A percentile compares a stretch with the other conserved stretches of the same genome.
phyloP scores from a whole-genome alignment of 30 jellyfish, hydroid and myxozoan genomes.

The Sanderia malayensis region DNA sequence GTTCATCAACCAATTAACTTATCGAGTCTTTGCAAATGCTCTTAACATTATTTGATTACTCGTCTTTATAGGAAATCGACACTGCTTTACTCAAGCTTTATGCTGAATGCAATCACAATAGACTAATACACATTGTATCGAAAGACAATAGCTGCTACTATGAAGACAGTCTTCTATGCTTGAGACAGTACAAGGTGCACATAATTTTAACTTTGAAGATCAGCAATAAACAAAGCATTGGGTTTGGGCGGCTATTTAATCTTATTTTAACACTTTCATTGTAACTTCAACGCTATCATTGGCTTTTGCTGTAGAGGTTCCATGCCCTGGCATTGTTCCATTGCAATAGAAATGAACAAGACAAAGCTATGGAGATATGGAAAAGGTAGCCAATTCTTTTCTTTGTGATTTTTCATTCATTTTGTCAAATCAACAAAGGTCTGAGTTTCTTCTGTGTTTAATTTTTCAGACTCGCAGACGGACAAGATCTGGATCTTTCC shows the following conservation, averaged over 20 bases:
- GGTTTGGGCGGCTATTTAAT: too few species aligned
- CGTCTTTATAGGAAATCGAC: slow-evolving; percentile 61
- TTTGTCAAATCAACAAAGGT: not conserved
- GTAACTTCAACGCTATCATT: too few species aligned
- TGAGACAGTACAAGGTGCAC: slow-evolving; percentile 61
- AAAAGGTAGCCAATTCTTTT: slow-evolving; percentile 14
- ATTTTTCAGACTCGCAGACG: slow-evolving; percentile 39
- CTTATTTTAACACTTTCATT: too few species aligned
- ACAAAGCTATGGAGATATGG: slow-evolving; percentile 83
- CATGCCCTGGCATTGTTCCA: slow-evolving; percentile 78
- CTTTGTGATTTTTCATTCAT: not conserved
- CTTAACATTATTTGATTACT: too few species aligned
- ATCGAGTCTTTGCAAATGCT: too few species aligned
- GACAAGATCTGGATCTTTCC: slow-evolving; percentile 47
- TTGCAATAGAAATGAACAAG: slow-evolving; percentile 46
- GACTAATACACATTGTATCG: slow-evolving; percentile 59
- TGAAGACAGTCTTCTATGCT: slow-evolving; percentile 65
- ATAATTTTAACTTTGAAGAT: too few species aligned
- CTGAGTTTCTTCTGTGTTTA: not conserved
- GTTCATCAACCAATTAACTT: too few species aligned
- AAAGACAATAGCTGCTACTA: slow-evolving; percentile 38
- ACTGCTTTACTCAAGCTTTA: slow-evolving; percentile 83
- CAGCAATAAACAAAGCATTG: too few species aligned
- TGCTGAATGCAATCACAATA: slow-evolving; percentile 80
- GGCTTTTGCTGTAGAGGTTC: too few species aligned